A percentile compares a stretch with the other conserved stretches of the same genome.
These are phyloP conservation scores for Conger conger DNA, from an alignment of 2,113 vertebrate species.

Conservation along the genomic window DNA sequence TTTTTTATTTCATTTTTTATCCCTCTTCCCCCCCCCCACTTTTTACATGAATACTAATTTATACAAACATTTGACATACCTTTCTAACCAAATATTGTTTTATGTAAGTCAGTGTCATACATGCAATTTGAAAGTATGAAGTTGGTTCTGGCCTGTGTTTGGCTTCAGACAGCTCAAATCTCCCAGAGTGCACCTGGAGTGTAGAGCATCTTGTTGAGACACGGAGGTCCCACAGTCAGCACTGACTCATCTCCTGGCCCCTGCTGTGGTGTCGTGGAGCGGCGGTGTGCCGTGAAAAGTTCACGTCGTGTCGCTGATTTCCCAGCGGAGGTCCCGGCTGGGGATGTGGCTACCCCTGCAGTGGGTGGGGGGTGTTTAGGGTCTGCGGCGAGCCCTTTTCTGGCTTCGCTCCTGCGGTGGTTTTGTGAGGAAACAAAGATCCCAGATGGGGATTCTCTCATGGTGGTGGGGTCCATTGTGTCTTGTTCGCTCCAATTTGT, in stretches of 20 bases:
- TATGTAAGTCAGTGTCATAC: no score
- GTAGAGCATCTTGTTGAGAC: no score
- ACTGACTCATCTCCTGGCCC: background rate
- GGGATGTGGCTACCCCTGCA: conserved; percentile 37
- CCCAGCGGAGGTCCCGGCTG: conserved; percentile 25
- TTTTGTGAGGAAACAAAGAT: conserved; percentile 23
- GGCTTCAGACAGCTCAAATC: no score
- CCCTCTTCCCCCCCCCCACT: no score
- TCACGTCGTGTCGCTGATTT: conserved; percentile 25
- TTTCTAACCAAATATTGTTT: no score
- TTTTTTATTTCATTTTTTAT: no score
- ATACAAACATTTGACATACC: no score
- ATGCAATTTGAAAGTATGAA: no score
- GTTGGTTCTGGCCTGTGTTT: no score
- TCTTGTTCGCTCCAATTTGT: conserved; percentile 2
- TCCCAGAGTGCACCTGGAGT: no score
- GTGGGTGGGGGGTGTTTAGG: background rate
- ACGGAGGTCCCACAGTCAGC: no score
- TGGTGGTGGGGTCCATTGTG: conserved; percentile 8
- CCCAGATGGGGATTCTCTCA: conserved; percentile 15
- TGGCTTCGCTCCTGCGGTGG: conserved; percentile 20
- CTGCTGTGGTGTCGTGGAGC: background rate
- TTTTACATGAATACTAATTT: no score
- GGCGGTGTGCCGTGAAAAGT: conserved; percentile 21
- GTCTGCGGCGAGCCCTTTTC: conserved; percentile 21